Base-by-base conservation (phyloP, 2,113 vertebrate genomes). In the Tupaia tana region DNA sequence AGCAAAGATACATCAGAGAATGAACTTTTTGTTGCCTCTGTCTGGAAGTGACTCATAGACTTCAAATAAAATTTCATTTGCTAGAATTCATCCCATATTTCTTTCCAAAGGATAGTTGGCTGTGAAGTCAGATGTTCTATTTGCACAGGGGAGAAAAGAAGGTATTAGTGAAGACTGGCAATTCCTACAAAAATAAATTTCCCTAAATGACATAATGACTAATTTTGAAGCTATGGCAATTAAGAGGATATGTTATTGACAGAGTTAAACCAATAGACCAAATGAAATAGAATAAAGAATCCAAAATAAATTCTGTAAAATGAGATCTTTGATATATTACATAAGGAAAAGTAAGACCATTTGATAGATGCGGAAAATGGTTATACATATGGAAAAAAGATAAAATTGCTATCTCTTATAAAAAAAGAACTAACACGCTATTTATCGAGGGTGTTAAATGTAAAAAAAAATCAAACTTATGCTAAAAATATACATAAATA, bases 41-140 rank as follows among this genome's bases (percentile, higher is more conserved):
- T 64, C 86, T 93, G 52, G 56, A 86, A 52, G 29, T 84, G n/a
- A 66, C 7, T 54, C 0, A 54, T 6, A 3, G 7, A 85, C n/a
- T 85, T 96, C 56, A 66, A 78, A 52, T 81, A 74, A 59, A 86
- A 79, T 75, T 86, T 70, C 3, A 71, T 77, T 88, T 66, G 24
- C 56, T 90, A 31, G 29, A 71, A 85, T 80, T 71, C 11, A 52
- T 82, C 31, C 81, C 43, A 15, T 61, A 12, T 18, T 11, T 73
- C 27, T 82, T 43, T 16, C 29, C 56, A 81, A 84, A 91, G 31
- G 58, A n/a, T 29, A 54, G 16, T 66, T 18, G 14, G n/a, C 7
- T 67, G 1, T 86, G 31, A 58, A 63, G 29, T 86, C 52, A 92
- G 71, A 80, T 80, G 69, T 52, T 87, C 1, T 77, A 13, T 94